These are phyloP conservation scores for Aphidius colemani DNA, from an alignment of 2,888 invertebrate genomes.

Conservation along the genomic window DNA sequence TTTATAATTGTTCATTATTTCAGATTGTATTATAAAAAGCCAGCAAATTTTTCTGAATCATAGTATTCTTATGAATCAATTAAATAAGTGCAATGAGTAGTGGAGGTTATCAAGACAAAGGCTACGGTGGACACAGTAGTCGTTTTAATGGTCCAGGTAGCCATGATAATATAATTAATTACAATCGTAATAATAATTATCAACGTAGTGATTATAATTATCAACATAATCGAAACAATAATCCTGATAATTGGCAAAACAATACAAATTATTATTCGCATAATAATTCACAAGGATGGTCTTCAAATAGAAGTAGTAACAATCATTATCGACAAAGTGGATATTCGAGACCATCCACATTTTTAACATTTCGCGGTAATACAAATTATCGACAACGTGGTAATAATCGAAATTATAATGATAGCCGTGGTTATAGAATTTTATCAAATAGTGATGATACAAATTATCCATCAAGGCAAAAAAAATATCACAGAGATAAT, in stretches of 20 bases:
- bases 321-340: not conserved
- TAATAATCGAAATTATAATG: slow-evolving; percentile 7
- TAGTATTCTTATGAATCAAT: too few species aligned
- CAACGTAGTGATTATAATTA: not conserved
- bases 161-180: slow-evolving; percentile 1
- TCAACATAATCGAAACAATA: slow-evolving; percentile 4
- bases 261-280: not conserved
- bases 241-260: not conserved
- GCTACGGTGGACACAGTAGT: slow-evolving; percentile 44
- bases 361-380: not conserved
- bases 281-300: not conserved
- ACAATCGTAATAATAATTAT: slow-evolving; percentile 8
- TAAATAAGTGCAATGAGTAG: slow-evolving; percentile 44
- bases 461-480: slow-evolving; percentile 16
- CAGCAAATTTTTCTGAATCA: too few species aligned
- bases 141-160: slow-evolving; percentile 12
- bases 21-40: too few species aligned
- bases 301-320: not conserved
- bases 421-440: slow-evolving; percentile 1
- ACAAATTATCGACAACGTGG: slow-evolving; percentile 4
- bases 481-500: not conserved
- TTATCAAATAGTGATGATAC: slow-evolving; percentile 16
- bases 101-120: slow-evolving; percentile 48
- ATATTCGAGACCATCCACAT: not conserved
- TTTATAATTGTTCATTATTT: too few species aligned